phyloP scores from a whole-genome alignment of 2,888 invertebrate genomes.

The Nemoura dubitans region DNA sequence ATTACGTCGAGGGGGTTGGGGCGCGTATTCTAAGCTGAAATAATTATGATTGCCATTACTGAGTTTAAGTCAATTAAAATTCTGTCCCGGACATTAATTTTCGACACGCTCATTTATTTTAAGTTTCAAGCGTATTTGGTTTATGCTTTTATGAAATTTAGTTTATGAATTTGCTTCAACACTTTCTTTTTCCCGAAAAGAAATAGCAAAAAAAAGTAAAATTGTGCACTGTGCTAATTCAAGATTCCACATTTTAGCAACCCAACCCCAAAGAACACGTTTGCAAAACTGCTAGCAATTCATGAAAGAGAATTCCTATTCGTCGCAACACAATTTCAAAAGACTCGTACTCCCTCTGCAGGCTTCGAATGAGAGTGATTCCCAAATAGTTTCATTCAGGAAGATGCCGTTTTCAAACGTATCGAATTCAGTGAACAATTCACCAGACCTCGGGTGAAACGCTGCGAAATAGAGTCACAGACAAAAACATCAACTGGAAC shows the following conservation, averaged over 20 bases:
- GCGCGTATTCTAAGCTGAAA: slow-evolving; percentile 24
- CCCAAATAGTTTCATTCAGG: neutral
- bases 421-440: neutral
- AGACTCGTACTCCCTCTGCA: neutral
- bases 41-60: slow-evolving; percentile 39
- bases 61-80: slow-evolving; percentile 37
- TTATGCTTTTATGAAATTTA: slow-evolving; percentile 1
- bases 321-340: neutral
- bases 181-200: neutral
- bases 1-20: slow-evolving; percentile 28
- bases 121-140: slow-evolving; percentile 7
- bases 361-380: neutral
- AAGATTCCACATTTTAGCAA: neutral
- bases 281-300: neutral
- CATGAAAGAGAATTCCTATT: neutral
- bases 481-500: neutral
- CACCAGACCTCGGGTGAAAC: neutral
- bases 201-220: neutral
- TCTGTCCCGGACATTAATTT: slow-evolving; percentile 27
- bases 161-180: neutral
- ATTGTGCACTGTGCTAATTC: neutral
- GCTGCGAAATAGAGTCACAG: neutral
- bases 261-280: neutral
- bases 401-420: neutral
- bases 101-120: slow-evolving; percentile 33